Conservation (phyloP, 2,113 vertebrate genomes). For the Heliornis fulica region DNA sequence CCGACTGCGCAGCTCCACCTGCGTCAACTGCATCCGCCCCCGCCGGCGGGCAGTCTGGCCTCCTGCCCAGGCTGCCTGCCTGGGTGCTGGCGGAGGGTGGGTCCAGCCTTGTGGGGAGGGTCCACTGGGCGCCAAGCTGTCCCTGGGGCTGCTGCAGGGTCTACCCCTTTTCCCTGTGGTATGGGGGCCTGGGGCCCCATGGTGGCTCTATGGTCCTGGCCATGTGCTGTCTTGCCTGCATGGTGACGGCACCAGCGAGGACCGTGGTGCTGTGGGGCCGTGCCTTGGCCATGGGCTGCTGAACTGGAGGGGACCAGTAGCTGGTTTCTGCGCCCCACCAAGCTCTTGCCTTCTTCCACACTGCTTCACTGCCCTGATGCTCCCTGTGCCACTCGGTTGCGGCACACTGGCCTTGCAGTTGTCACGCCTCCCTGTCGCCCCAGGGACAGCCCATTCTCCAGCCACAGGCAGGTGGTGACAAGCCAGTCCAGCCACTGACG, state of each 20-base stretch:
- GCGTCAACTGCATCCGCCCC: not conserved
- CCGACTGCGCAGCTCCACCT: not conserved
- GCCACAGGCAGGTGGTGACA: not conserved
- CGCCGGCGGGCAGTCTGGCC: not conserved
- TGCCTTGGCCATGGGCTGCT: not conserved
- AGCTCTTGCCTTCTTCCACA: fast-evolving
- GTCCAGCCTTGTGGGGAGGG: not conserved
- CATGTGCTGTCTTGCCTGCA: not conserved
- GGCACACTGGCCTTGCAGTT: fast-evolving
- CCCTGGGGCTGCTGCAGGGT: not conserved
- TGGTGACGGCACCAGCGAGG: fast-evolving
- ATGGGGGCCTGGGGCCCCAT: fast-evolving
- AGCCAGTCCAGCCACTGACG: fast-evolving
- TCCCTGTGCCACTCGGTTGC: not conserved
- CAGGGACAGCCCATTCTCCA: not conserved
- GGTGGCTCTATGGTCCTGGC: fast-evolving
- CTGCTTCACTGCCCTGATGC: fast-evolving
- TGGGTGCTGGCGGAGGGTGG: not conserved
- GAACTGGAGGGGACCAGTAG: fast-evolving
- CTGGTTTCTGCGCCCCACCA: fast-evolving
- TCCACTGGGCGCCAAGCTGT: not conserved
- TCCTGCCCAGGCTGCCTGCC: not conserved
- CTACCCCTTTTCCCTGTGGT: fast-evolving
- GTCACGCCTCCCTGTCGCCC: not conserved
- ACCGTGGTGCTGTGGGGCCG: fast-evolving